Evolutionary conservation across 2,888 invertebrate genomes (phyloP).

Genomic region (Minunthozetes semirufus): DNA sequence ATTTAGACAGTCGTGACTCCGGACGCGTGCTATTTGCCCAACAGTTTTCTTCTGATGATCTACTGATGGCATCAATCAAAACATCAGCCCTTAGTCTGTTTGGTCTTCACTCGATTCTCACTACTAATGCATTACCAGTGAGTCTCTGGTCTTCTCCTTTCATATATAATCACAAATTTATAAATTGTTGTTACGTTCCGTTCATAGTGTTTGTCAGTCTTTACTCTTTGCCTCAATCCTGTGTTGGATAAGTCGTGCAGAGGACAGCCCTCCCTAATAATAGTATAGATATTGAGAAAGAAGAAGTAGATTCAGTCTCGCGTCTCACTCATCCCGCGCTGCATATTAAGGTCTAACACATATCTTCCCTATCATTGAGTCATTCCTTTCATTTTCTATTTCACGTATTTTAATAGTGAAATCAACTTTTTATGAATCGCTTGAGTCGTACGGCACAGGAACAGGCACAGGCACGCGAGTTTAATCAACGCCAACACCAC

Average conservation of each 20-base stretch:
- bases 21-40: conserved; percentile 27
- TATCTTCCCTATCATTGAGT: background rate
- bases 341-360: background rate
- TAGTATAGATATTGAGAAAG: background rate
- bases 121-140: background rate
- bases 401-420: conserved; percentile 6
- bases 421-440: background rate
- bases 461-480: conserved; percentile 21
- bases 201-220: background rate
- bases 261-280: conserved; percentile 21
- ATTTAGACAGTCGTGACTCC: conserved; percentile 12
- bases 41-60: background rate
- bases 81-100: background rate
- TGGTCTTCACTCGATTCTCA: background rate
- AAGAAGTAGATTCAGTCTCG: background rate
- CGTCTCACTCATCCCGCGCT: background rate
- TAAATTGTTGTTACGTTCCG: background rate
- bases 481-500: conserved; percentile 18
- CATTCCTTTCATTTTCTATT: background rate
- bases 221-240: background rate
- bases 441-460: conserved; percentile 9
- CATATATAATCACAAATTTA: background rate
- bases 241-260: conserved; percentile 5
- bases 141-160: background rate
- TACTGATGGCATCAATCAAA: conserved; percentile 24